Conservation (phyloP, 1,140 invertebrate species). For the Pygmarrhopalites habei region DNA sequence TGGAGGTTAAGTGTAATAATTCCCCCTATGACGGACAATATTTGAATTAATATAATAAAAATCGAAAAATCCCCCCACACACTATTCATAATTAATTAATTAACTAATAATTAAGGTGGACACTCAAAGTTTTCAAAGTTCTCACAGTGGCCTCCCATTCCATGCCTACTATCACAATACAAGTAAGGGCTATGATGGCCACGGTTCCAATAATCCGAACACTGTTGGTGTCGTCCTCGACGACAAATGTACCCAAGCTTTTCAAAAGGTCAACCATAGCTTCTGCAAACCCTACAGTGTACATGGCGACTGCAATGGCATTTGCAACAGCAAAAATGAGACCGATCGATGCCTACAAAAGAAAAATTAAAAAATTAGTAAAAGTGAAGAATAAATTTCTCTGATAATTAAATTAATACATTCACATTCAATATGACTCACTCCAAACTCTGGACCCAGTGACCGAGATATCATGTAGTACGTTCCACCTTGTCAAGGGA, state of each 20-base stretch:
- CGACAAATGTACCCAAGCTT: constrained; percentile 28
- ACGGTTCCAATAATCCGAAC: constrained; percentile 59
- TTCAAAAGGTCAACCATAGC: constrained; percentile 54
- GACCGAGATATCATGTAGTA: constrained; percentile 97
- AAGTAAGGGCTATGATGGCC: constrained; percentile 64
- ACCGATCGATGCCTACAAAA: constrained; percentile 56
- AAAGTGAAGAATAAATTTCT: not conserved
- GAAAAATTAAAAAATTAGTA: no score
- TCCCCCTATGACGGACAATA: no score
- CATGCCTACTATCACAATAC: constrained; percentile 81
- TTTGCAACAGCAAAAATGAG: constrained; percentile 57
- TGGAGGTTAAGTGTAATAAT: no score
- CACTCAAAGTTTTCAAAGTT: no score
- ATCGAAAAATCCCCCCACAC: no score
- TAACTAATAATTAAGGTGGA: no score
- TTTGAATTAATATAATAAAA: not conserved
- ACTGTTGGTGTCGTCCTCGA: constrained; percentile 30
- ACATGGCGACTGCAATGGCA: constrained; percentile 70
- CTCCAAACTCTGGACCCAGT: constrained; percentile 80
- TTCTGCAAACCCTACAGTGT: constrained; percentile 95
- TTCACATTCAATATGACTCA: no score
- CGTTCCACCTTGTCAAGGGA: constrained; percentile 73
- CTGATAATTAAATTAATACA: constrained; percentile 58
- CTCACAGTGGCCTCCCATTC: constrained; percentile 78
- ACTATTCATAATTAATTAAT: no score